phyloP scores from a whole-genome alignment of 2,797 vertebrate genomes.

The Vultur gryphus region DNA sequence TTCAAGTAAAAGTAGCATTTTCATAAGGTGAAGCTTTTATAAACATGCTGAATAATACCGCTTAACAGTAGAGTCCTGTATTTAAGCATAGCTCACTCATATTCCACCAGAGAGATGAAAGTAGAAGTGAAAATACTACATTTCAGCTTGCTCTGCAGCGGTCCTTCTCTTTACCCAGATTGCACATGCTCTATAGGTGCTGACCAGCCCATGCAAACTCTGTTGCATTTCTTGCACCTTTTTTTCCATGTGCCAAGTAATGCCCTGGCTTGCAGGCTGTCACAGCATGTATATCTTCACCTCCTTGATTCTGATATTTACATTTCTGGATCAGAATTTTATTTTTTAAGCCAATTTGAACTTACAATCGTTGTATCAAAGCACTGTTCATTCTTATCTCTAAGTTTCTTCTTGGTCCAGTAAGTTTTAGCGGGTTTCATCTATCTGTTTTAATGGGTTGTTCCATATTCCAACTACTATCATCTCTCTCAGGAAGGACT shows the following conservation, averaged over 20 bases:
- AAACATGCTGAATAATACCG: neutral
- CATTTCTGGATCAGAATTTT: neutral
- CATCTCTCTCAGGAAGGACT: neutral
- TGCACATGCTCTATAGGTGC: neutral
- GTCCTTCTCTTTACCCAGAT: neutral
- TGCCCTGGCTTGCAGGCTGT: neutral
- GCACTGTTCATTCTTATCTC: neutral
- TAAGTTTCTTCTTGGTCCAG: neutral
- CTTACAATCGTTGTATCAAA: neutral
- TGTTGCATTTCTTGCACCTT: neutral
- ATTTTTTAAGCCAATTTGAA: neutral
- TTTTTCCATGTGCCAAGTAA: neutral
- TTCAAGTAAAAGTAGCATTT: neutral
- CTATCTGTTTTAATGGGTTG: neutral
- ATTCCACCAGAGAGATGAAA: neutral
- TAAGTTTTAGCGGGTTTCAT: neutral
- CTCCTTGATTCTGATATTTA: neutral
- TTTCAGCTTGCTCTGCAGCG: neutral
- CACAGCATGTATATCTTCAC: neutral
- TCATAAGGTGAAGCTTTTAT: neutral
- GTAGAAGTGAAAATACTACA: neutral
- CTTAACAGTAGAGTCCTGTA: neutral
- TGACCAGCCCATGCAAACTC: neutral
- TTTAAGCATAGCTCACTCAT: neutral
- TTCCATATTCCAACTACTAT: neutral